Evolutionary conservation across 2,888 invertebrate genomes (phyloP).

Genomic region (Glomeris marginata): DNA sequence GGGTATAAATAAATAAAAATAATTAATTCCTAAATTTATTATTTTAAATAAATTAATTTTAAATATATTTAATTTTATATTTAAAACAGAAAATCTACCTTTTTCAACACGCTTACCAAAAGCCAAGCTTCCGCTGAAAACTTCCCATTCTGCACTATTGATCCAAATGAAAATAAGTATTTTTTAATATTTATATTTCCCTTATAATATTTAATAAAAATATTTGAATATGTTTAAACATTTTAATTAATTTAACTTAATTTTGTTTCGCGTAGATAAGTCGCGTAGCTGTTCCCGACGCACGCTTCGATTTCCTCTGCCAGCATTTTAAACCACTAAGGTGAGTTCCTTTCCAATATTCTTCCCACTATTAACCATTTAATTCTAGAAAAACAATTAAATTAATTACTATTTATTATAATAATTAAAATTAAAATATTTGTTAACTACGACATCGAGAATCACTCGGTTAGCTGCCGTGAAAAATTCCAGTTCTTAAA

Average conservation of each 20-base stretch:
- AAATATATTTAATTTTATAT: slow-evolving; percentile 11
- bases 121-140: slow-evolving; percentile 96
- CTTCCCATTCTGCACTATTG: slow-evolving; percentile 99
- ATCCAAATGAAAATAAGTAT: slow-evolving; percentile 99
- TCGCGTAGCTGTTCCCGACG: slow-evolving; percentile 95
- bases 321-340: slow-evolving; percentile 88
- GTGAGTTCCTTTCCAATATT: slow-evolving; percentile 36
- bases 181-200: too few relatives aligned
- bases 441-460: neutral
- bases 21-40: neutral
- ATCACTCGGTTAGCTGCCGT: neutral
- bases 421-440: neutral
- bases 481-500: neutral
- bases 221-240: too few relatives aligned
- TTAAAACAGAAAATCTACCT: slow-evolving; percentile 74
- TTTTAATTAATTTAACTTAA: too few relatives aligned
- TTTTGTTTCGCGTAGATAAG: slow-evolving; percentile 37
- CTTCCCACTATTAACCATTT: neutral
- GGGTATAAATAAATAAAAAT: slow-evolving; percentile 37
- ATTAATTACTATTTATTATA: too few relatives aligned
- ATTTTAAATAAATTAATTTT: neutral
- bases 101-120: slow-evolving; percentile 98
- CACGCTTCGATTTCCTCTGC: slow-evolving; percentile 80
- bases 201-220: slow-evolving; percentile 1
- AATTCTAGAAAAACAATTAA: too few relatives aligned